Evolutionary conservation across 2,888 invertebrate genomes (phyloP).

Genomic region (Plebejus melissa): DNA sequence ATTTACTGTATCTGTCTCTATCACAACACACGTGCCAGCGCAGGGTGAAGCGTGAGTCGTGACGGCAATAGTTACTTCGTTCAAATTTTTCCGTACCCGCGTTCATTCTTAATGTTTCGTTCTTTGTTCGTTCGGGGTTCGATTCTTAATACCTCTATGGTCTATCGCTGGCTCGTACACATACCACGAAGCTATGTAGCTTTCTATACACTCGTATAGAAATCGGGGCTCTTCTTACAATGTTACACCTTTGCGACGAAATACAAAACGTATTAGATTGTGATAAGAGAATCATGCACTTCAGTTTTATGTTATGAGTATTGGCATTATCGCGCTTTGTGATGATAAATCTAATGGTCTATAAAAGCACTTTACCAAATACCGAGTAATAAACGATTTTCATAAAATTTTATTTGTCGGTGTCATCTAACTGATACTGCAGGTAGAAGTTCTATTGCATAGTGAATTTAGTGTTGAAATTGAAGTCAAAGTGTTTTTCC

Average conservation of each 20-base stretch:
- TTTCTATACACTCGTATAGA: background rate
- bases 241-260: conserved; percentile 9
- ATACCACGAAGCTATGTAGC: background rate
- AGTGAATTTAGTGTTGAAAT: background rate
- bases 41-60: too few relatives aligned
- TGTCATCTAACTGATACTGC: background rate
- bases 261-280: conserved; percentile 6
- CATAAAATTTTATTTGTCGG: background rate
- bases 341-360: conserved; percentile 5
- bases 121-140: too few relatives aligned
- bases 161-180: background rate
- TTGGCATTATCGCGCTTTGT: background rate
- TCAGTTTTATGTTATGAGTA: conserved; percentile 16
- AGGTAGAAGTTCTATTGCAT: background rate
- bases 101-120: background rate
- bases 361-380: conserved; percentile 1
- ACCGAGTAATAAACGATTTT: background rate
- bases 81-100: too few relatives aligned
- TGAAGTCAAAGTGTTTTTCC: background rate
- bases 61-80: too few relatives aligned
- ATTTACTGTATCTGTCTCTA: too few relatives aligned
- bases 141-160: background rate
- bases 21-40: too few relatives aligned
- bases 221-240: background rate
- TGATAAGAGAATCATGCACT: conserved; percentile 11